Base-by-base conservation (phyloP, 2,113 vertebrate genomes). In the Sinosuthora webbiana region DNA sequence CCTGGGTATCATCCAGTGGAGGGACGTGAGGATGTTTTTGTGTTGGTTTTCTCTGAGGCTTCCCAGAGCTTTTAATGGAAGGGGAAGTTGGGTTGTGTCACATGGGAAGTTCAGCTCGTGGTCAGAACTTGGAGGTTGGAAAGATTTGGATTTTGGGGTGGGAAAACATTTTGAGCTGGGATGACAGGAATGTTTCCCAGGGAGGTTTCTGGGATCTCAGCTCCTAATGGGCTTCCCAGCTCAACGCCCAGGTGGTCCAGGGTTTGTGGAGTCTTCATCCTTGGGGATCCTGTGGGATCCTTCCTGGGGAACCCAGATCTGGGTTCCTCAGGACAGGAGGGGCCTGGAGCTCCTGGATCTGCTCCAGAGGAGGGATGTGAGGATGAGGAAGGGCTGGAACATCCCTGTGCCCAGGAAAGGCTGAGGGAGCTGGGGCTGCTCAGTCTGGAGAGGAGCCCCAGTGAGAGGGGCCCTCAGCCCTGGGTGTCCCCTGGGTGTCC, bases 71-170 rank as follows among this genome's bases (percentile, higher is more conserved):
- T 21, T 56, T 10, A 20, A 13, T 25, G 62, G 35, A 19, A 56
- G 18, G 3, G 16, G 63, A 9, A 33, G 18, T 10, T 57, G 42
- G 42, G 30, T 2, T 39, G 45, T 33, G 53, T 45, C 10, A 11
- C 6, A 4, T 0, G 2, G 22, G 31, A 22, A 17, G 24, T 22
- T 68, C 16, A 14, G 42, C 18, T 45, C 2, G 0, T 6, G 55
- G 6, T 10, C 0, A 5, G 45, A 45, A 35, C 30, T 53, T n/a
- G 44, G 31, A 52, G 62, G 5, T 11, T 47, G 41, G 44, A 45
- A 41, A 9, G 1, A 1, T 13, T 28, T 15, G 50, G 70, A 41
- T 17, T 70, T 31, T 3, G 7, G 13, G 31, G 15, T 44, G n/a
- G 21, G 37, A 67, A n/a, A 31, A 2, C 8, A 1, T 35, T 59